Base-by-base conservation (phyloP, 2,797 vertebrate species). In the Bradypus variegatus region DNA sequence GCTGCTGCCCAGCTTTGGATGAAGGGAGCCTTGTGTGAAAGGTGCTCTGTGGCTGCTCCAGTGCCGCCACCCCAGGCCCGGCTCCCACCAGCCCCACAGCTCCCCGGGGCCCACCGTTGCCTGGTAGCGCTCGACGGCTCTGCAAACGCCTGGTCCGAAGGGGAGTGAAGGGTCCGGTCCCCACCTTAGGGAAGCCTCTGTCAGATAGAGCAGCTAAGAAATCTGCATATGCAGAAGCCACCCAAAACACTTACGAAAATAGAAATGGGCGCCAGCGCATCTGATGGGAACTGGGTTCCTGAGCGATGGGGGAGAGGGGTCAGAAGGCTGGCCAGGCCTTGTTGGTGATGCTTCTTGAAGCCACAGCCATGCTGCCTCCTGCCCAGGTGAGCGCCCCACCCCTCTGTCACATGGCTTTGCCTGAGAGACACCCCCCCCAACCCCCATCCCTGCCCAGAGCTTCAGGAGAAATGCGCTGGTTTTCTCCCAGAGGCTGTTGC, bases 401-500 rank as follows among this genome's bases (percentile, higher is more conserved):
- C 27, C 50, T 1, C 88, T 36, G 29, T 79, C 60, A 67, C 45
- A 19, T 15, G 16, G 4, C 69, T 48, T 64, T 33, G 72, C 93
- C 87, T 18, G 70, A 64, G 88, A 79, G 91, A 53, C 60, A 11
- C 91, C 33, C 6, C 83, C 91, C 80, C 78, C 53, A 12, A 64
- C 73, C 55, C 91, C 81, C 75, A 2, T 50, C 50, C 50, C 70
- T 76, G 93, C 88, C 70, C 60, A 33, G 83, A 91, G 91, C 95
- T 58, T 88, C 77, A 15, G 64, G 92, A 97, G 96, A 79, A 96
- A 96, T 91, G 93, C 96, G 97, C 96, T 96, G 96, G 95, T 97
- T 97, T 95, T 96, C 96, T 97, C 97, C 96, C 58, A 87, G 96
- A 97, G 96, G 95, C 96, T 95, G 96, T 94, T 97, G 97, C 97